These are phyloP conservation scores for Sinocyclocheilus rhinocerous DNA, from an alignment of 2,113 vertebrate species.

Conservation along the genomic window DNA sequence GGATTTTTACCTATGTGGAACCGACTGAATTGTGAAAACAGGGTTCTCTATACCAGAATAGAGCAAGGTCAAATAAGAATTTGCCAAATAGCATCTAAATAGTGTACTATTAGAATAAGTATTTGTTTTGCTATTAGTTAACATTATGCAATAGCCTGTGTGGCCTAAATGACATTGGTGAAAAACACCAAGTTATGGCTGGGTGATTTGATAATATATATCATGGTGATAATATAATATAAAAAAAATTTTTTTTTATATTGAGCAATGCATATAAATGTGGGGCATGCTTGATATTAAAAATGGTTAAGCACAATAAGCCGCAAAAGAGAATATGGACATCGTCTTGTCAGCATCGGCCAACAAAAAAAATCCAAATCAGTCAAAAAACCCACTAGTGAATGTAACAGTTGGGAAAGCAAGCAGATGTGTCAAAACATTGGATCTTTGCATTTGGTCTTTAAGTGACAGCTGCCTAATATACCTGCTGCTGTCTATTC, in stretches of 20 bases:
- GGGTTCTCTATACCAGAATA: neutral
- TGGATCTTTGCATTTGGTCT: neutral
- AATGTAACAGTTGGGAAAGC: neutral
- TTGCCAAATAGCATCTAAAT: neutral
- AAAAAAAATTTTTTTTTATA: no score
- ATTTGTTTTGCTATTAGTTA: neutral
- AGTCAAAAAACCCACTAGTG: neutral
- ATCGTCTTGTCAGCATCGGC: neutral
- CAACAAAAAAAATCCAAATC: neutral
- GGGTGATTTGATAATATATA: no score
- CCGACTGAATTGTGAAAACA: neutral
- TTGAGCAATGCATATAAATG: neutral
- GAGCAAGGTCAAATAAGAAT: neutral
- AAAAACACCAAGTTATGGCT: no score
- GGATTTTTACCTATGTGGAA: neutral
- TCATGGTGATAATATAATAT: no score
- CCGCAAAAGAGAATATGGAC: neutral
- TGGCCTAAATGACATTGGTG: neutral
- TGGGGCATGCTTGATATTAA: neutral
- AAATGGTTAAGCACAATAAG: neutral
- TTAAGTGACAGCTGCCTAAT: constrained; percentile 19
- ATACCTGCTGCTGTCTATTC: neutral
- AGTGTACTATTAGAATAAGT: neutral
- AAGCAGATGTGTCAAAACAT: neutral
- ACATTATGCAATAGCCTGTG: neutral